Base-by-base conservation (phyloP, 2,113 vertebrate genomes). In the Nannospalax galili region DNA sequence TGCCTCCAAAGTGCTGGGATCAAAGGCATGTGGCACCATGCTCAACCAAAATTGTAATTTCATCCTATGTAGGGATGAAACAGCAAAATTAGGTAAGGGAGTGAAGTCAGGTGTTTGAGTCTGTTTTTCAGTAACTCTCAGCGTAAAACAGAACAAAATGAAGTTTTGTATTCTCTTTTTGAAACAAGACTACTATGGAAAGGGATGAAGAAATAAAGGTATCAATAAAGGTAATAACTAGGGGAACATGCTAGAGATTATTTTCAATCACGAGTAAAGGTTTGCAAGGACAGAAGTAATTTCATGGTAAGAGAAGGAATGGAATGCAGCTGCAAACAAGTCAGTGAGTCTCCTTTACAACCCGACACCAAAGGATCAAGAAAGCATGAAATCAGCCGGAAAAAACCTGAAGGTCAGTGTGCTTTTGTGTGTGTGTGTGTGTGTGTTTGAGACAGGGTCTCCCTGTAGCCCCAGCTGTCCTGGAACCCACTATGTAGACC, bases 51-150 rank as follows among this genome's bases (percentile, higher is more conserved):
- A 74, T 37, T 72, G 0, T 35, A 67, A 70, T 19, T 77, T 64
- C 40, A 70, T 40, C 60, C 90, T 42, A 72, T 0, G 35, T 32
- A 74, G 79, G 56, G 22, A 5, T 35, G 58, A 96, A 85, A 88
- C 9, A 81, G 78, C 35, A 88, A 69, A 84, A 90, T 60, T 3
- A 94, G 45, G 19, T 45, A 88, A 84, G 78, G 17, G 7, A 45
- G 28, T 91, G 14, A 87, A 48, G 26, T 32, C 20, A 30, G 35
- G 6, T 8, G 32, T 60, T 26, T 56, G 28, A 62, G 40, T 45
- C n/a, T 37, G 45, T 65, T 93, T 86, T 93, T 60, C n/a, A 65
- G 79, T 78, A 95, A 70, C 35, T 15, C 10, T 58, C 64, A 73
- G 77, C 40, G 37, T 56, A 72, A 95, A 81, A 90, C 4, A 88